Conservation (phyloP, 2,113 vertebrate genomes). For the Daboia siamensis region DNA sequence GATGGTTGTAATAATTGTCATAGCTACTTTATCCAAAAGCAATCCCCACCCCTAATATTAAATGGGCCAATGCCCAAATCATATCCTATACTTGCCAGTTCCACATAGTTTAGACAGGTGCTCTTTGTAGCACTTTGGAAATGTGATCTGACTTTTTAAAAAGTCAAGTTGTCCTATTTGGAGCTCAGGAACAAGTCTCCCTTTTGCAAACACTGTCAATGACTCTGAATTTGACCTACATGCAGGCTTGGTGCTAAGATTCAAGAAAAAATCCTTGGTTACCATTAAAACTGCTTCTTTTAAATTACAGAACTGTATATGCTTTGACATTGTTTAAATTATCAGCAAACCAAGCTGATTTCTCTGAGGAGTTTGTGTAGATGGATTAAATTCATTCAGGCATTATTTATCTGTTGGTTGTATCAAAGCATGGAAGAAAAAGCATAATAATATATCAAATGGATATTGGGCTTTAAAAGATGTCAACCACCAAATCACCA, state of each 20-base stretch:
- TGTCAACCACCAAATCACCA: neutral
- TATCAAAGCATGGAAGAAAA: neutral
- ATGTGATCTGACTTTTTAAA: constrained; percentile 39
- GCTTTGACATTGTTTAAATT: constrained; percentile 36
- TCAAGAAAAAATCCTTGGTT: constrained; percentile 11
- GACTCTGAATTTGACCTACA: constrained; percentile 40
- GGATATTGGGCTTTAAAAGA: neutral
- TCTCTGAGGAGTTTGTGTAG: neutral
- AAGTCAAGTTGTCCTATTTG: constrained; percentile 53
- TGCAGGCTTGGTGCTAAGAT: neutral
- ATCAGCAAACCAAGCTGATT: constrained; percentile 12
- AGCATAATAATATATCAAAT: neutral
- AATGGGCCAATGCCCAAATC: constrained; percentile 54
- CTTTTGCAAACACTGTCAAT: neutral
- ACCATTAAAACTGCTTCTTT: constrained; percentile 36
- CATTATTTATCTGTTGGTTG: neutral
- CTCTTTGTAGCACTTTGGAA: constrained; percentile 43
- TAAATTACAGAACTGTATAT: constrained; percentile 23
- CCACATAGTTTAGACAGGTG: constrained; percentile 60
- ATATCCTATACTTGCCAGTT: constrained; percentile 35
- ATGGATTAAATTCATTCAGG: neutral
- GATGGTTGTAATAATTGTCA: constrained; percentile 29
- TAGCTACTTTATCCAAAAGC: constrained; percentile 8
- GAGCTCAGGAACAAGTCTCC: neutral
- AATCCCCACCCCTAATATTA: constrained; percentile 51